phyloP scores from a whole-genome alignment of 2,113 vertebrate species.

The Mesoclemmys tuberculata region DNA sequence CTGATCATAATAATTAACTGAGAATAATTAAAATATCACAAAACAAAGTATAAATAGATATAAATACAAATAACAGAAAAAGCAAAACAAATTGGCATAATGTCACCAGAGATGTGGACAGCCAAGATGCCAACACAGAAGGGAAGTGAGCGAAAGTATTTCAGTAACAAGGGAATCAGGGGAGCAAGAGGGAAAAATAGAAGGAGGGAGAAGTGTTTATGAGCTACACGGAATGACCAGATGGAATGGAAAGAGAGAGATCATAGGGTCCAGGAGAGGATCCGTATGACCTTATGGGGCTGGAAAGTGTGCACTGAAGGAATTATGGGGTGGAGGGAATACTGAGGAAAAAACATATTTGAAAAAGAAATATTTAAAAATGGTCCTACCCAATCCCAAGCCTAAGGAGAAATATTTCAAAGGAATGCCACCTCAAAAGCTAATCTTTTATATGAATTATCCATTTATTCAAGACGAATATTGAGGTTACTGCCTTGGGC shows the following conservation, averaged over 20 bases:
- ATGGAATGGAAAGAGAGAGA: neutral
- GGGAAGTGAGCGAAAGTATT: neutral
- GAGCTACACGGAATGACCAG: neutral
- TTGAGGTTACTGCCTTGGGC: neutral
- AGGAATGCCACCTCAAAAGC: constrained; percentile 13
- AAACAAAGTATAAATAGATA: neutral
- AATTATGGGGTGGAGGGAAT: accelerated
- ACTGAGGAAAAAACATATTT: neutral
- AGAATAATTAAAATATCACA: neutral
- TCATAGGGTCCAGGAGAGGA: neutral
- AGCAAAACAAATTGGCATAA: neutral
- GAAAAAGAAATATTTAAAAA: neutral
- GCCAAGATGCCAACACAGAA: neutral
- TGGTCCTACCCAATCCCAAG: neutral
- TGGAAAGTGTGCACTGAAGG: neutral
- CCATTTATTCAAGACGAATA: constrained; percentile 40
- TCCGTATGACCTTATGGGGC: neutral
- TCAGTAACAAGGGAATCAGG: neutral
- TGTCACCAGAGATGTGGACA: neutral
- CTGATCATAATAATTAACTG: accelerated
- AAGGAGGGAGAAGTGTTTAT: neutral
- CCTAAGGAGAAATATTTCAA: neutral
- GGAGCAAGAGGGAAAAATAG: neutral
- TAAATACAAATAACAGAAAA: neutral
- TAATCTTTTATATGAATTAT: constrained; percentile 18